Conservation (phyloP, 2,888 invertebrate species). For the Odontocolon sp. region DNA sequence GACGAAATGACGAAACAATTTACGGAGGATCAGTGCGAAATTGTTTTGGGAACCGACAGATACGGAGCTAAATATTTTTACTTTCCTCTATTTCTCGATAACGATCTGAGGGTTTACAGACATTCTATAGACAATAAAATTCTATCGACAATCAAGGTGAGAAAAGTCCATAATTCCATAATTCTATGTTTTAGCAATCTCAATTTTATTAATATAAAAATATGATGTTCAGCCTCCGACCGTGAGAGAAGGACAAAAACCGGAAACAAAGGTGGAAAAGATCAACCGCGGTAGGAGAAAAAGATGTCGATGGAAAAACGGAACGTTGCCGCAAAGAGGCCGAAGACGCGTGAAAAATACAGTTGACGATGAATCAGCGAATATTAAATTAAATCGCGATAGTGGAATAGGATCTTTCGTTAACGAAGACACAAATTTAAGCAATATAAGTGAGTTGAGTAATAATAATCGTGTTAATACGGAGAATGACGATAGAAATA, state of each 20-base stretch:
- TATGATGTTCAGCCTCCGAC: conserved; percentile 44
- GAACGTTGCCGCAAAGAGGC: conserved; percentile 63
- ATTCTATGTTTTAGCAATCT: not conserved
- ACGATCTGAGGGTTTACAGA: conserved; percentile 82
- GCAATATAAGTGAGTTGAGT: conserved; percentile 63
- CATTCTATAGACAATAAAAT: conserved; percentile 78
- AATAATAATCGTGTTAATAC: conserved; percentile 65
- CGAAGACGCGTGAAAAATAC: conserved; percentile 45
- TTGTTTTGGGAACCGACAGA: conserved; percentile 81
- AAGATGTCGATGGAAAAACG: conserved; percentile 72
- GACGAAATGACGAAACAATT: conserved; percentile 81
- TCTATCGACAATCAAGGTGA: conserved; percentile 73
- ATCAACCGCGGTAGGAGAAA: conserved; percentile 60
- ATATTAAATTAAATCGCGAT: conserved; percentile 50
- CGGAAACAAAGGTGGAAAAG: conserved; percentile 36
- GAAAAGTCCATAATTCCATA: not conserved
- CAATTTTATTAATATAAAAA: not conserved
- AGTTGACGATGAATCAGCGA: conserved; percentile 46
- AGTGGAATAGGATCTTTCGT: conserved; percentile 58
- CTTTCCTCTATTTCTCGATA: conserved; percentile 83
- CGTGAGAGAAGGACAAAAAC: conserved; percentile 57
- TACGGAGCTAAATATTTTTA: conserved; percentile 82
- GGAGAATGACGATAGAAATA: conserved; percentile 46
- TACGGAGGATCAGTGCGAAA: conserved; percentile 80
- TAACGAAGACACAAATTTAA: conserved; percentile 66